phyloP scores from a whole-genome alignment of 2,797 vertebrate genomes.

The Ceryle rudis region DNA sequence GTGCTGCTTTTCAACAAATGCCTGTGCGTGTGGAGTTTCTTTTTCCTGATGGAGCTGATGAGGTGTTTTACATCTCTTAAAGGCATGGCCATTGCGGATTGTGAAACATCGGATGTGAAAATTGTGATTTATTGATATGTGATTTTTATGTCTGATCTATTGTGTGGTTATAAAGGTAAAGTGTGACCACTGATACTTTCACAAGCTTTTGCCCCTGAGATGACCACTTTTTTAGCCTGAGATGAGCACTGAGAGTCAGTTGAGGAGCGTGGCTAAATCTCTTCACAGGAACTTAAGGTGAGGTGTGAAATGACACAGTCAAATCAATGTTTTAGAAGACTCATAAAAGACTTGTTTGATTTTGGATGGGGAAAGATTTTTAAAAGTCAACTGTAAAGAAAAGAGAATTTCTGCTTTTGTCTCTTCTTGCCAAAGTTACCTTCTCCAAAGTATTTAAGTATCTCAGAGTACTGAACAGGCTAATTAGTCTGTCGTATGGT shows the following conservation, averaged over 20 bases:
- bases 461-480: not conserved
- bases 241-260: not conserved
- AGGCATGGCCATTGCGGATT: not conserved
- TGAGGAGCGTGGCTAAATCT: not conserved
- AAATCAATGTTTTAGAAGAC: not conserved
- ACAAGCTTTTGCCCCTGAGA: not conserved
- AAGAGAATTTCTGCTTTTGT: not conserved
- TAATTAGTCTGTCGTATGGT: not conserved
- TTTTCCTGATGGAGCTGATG: not conserved
- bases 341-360: not conserved
- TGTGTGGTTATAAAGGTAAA: not conserved
- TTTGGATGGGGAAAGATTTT: not conserved
- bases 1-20: not conserved
- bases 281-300: not conserved
- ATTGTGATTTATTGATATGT: not conserved
- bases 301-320: not conserved
- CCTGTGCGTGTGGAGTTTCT: rapidly evolving
- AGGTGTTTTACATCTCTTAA: not conserved
- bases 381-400: not conserved
- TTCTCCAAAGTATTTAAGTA: not conserved
- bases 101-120: not conserved
- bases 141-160: not conserved
- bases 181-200: not conserved
- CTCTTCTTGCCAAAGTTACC: not conserved
- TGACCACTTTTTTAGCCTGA: not conserved